phyloP scores from a whole-genome alignment of 2,113 vertebrate genomes.

The Pipa parva region DNA sequence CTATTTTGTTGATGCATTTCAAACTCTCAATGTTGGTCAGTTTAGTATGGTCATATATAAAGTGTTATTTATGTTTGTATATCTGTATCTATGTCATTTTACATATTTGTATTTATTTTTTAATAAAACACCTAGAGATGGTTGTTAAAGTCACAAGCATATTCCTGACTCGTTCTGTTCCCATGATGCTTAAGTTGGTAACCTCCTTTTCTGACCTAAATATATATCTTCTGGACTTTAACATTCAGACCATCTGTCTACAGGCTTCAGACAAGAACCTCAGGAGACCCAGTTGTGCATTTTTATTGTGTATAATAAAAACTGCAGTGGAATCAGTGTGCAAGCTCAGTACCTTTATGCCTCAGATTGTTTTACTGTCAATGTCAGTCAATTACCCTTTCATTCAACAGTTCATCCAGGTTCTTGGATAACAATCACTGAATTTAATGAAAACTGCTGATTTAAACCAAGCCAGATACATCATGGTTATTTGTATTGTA shows the following conservation, averaged over 20 bases:
- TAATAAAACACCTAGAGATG: neutral
- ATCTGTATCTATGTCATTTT: too few species aligned
- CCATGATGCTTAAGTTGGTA: conserved; percentile 24
- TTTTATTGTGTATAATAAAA: conserved; percentile 42
- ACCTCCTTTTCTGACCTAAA: conserved; percentile 38
- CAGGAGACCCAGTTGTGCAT: conserved; percentile 33
- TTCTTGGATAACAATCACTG: conserved; percentile 38
- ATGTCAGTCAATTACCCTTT: conserved; percentile 44
- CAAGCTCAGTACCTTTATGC: conserved; percentile 37
- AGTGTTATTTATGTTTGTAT: too few species aligned
- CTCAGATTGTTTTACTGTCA: conserved; percentile 41
- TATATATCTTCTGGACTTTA: conserved; percentile 38
- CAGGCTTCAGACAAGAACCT: conserved; percentile 23
- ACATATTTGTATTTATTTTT: neutral
- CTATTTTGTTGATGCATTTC: too few species aligned
- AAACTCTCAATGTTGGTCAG: too few species aligned
- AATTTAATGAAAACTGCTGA: conserved; percentile 36
- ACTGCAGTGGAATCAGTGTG: conserved; percentile 25
- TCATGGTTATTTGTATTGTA: conserved; percentile 26
- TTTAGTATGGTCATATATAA: too few species aligned
- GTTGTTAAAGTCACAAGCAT: conserved; percentile 17
- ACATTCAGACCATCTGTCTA: conserved; percentile 42
- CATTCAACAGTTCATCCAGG: conserved; percentile 37
- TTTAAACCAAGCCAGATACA: conserved; percentile 36
- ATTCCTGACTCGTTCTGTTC: neutral